A percentile compares a stretch with the other conserved stretches of the same genome.
phyloP scores from a whole-genome alignment of 2,888 invertebrate species.

The Ornithoptera priamus region DNA sequence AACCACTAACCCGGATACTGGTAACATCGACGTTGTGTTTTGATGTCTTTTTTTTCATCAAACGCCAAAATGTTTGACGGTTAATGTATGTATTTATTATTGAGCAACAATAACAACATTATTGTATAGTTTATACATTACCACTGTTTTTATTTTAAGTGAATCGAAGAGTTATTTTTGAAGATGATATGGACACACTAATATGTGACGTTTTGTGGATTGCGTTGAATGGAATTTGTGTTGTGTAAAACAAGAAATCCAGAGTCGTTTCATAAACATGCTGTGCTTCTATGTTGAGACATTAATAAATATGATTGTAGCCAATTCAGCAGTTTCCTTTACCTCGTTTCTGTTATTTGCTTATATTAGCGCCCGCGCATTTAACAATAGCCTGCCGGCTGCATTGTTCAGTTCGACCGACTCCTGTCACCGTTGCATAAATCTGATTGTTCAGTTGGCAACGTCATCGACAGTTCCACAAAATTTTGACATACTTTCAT shows the following conservation, averaged over 20 bases:
- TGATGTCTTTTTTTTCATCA: too few relatives aligned
- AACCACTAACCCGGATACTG: too few relatives aligned
- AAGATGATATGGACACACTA: conserved; percentile 18
- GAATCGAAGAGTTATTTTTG: conserved; percentile 13
- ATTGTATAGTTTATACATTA: conserved; percentile 20
- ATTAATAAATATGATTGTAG: conserved; percentile 72
- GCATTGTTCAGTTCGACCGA: too few relatives aligned
- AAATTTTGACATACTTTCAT: too few relatives aligned
- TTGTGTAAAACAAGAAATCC: conserved; percentile 25
- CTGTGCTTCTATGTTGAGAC: conserved; percentile 66
- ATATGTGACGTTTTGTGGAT: conserved; percentile 18
- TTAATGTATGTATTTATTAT: too few relatives aligned
- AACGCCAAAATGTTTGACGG: too few relatives aligned
- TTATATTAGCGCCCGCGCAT: conserved; percentile 11
- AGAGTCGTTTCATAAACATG: conserved; percentile 40
- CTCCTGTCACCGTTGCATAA: too few relatives aligned
- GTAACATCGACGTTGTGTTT: too few relatives aligned
- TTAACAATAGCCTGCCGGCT: background rate
- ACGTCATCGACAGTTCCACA: too few relatives aligned
- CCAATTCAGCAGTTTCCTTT: conserved; percentile 43
- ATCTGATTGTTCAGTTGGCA: too few relatives aligned
- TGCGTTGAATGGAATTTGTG: conserved; percentile 25
- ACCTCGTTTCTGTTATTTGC: conserved; percentile 8
- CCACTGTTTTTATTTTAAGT: conserved; percentile 24
- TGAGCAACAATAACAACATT: conserved; percentile 2